Conservation (phyloP, 2,888 invertebrate species). For the Asteroscopus sphinx region DNA sequence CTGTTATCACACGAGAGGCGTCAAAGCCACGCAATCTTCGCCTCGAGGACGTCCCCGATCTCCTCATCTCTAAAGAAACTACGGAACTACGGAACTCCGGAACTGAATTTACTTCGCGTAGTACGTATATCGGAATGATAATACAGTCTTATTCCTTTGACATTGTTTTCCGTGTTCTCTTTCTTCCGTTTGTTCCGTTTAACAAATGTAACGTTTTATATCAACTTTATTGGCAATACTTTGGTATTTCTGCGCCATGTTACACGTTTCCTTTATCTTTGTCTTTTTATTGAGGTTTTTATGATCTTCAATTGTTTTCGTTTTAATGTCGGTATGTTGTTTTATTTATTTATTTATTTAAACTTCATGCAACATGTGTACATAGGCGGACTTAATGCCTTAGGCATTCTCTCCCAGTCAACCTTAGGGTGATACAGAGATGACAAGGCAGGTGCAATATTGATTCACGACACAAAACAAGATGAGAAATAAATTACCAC, state of each 20-base stretch:
- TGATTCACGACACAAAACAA: too few species aligned
- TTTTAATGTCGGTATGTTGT: conserved; percentile 19
- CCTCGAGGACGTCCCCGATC: conserved; percentile 40
- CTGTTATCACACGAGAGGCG: conserved; percentile 39
- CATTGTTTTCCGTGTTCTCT: conserved; percentile 43
- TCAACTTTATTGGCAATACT: conserved; percentile 43
- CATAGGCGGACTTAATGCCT: too few species aligned
- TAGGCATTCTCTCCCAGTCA: too few species aligned
- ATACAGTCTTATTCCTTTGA: conserved; percentile 35
- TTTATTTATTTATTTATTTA: too few species aligned
- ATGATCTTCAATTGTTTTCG: conserved; percentile 38
- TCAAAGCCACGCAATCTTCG: conserved; percentile 57
- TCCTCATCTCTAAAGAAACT: conserved; percentile 37
- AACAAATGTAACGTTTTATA: conserved; percentile 54
- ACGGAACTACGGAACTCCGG: conserved; percentile 33
- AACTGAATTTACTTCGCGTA: conserved; percentile 26
- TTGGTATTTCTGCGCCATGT: conserved; percentile 34
- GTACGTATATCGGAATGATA: conserved; percentile 50
- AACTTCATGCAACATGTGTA: too few species aligned
- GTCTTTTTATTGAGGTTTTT: conserved; percentile 41
- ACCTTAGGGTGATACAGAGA: too few species aligned
- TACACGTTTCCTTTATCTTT: conserved; percentile 40
- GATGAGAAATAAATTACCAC: too few species aligned
- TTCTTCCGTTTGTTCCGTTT: conserved; percentile 31
- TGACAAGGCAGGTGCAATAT: too few species aligned